These are phyloP conservation scores for Eilema caniola DNA, from an alignment of 2,888 invertebrate genomes.

Conservation along the genomic window DNA sequence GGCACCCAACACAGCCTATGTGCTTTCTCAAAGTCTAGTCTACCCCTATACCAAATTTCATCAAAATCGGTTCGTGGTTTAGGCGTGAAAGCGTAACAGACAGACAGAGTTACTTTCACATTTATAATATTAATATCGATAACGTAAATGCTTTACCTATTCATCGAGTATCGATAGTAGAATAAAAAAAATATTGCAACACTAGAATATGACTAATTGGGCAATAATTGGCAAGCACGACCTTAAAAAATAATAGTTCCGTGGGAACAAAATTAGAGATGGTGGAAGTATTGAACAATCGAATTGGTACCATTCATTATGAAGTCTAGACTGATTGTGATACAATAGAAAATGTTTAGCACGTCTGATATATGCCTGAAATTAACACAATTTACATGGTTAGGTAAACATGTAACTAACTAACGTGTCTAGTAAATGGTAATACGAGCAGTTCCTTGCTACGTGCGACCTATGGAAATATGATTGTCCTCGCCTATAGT, in stretches of 20 bases:
- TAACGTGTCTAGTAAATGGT: background rate
- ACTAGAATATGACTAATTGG: background rate
- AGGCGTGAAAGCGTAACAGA: too few species aligned
- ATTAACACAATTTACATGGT: conserved; percentile 15
- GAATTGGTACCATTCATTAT: conserved; percentile 43
- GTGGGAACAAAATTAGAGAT: conserved; percentile 22
- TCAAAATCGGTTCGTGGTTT: too few species aligned
- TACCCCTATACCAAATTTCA: too few species aligned
- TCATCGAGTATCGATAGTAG: too few species aligned
- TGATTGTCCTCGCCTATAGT: background rate
- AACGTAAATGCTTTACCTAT: too few species aligned
- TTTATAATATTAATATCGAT: too few species aligned
- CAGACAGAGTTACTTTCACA: too few species aligned
- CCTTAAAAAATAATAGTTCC: conserved; percentile 8
- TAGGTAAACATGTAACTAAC: background rate
- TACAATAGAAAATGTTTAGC: conserved; percentile 25
- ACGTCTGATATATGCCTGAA: background rate
- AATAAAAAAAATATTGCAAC: background rate
- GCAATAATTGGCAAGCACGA: background rate
- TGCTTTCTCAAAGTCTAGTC: too few species aligned
- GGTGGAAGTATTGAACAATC: conserved; percentile 18
- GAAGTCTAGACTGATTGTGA: conserved; percentile 39
- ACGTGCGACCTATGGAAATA: background rate
- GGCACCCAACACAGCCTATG: too few species aligned
- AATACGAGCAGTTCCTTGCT: background rate